Base-by-base conservation (phyloP, 2,797 vertebrate species). In the Trichosurus vulpecula region DNA sequence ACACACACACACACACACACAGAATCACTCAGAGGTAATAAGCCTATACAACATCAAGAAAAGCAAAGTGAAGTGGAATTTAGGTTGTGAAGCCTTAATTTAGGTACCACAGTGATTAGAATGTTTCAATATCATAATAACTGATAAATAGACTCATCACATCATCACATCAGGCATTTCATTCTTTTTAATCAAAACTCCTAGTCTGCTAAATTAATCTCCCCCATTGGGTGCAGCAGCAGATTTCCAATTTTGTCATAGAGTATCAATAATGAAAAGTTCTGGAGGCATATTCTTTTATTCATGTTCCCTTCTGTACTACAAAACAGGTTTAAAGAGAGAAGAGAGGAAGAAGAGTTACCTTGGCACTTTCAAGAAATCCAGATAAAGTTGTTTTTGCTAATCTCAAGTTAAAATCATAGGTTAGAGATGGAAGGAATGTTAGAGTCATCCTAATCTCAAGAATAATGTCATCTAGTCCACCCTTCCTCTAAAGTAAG, bases 161-260 rank as follows among this genome's bases (percentile, higher is more conserved):
- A n/a, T n/a, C n/a, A n/a, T n/a, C 91, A 94, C 98, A 98, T 98
- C 98, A 99, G 98, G 98, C 98, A 98, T 98, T 99, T 98, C 98
- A 98, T 98, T 98, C 97, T 98, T 98, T 98, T 99, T 99, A 99
- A 99, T 99, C 98, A 99, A 99, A 99, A 98, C 97, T 98, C 97
- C 96, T 98, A 96, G 97, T 98, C 98, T 98, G 96, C 97, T 98
- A 98, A 98, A 99, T 99, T 98, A 99, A 99, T 99, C 98, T 98
- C 97, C 98, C 98, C 98, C 98, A 98, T 98, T 98, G 98, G 98
- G 97, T 98, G 98, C 96, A 98, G 97, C 96, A 98, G 97, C 97
- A 98, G 96, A 98, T 98, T 99, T 99, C 97, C 98, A 98, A 98
- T 99, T 99, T 98, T 98, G 97, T 98, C 98, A 98, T 98, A 98